These are phyloP conservation scores for Caretta caretta DNA, from an alignment of 2,113 vertebrate genomes.

Conservation along the genomic window DNA sequence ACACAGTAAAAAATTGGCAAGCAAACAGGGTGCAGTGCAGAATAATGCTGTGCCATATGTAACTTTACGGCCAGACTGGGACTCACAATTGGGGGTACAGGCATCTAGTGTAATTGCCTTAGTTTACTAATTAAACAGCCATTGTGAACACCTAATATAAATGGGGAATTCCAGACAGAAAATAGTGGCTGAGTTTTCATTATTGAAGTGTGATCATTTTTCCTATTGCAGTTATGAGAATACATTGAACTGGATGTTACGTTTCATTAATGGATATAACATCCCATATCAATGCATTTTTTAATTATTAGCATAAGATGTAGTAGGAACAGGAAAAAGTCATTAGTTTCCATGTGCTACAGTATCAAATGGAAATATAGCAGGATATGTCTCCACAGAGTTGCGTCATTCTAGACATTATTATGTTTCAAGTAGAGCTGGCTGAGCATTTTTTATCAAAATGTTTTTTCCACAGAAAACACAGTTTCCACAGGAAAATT, in stretches of 20 bases:
- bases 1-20: background rate
- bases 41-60: background rate
- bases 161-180: background rate
- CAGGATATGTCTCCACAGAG: background rate
- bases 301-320: background rate
- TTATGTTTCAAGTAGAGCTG: background rate
- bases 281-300: background rate
- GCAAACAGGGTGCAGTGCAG: background rate
- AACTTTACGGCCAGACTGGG: background rate
- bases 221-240: background rate
- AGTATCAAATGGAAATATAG: background rate
- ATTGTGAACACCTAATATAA: constrained; percentile 18
- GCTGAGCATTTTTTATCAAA: background rate
- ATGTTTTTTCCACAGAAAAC: background rate
- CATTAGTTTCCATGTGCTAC: background rate
- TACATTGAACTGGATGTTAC: background rate
- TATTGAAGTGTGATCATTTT: background rate
- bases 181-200: background rate
- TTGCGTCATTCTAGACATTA: background rate
- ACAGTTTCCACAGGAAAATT: background rate
- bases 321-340: background rate
- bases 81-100: background rate
- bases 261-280: background rate
- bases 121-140: constrained; percentile 60
- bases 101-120: constrained; percentile 3